phyloP scores from a whole-genome alignment of 2,888 invertebrate genomes.

The Iphiclides podalirius region DNA sequence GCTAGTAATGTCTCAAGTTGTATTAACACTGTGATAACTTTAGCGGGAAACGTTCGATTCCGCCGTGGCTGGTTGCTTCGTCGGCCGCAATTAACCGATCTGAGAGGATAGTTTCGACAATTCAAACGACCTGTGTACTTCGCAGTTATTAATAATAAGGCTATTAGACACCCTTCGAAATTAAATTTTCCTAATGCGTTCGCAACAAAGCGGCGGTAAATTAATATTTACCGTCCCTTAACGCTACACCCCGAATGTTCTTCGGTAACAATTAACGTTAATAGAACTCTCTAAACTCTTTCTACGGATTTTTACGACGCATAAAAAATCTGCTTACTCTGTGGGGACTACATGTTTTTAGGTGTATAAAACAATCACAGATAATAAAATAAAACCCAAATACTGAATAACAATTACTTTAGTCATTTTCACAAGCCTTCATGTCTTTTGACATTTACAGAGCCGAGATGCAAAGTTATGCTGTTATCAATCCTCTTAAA shows the following conservation, averaged over 20 bases:
- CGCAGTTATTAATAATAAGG: constrained; percentile 53
- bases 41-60: constrained; percentile 45
- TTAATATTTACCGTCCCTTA: constrained; percentile 47
- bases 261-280: no score
- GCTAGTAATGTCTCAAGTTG: constrained; percentile 68
- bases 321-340: no score
- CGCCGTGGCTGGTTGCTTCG: constrained; percentile 44
- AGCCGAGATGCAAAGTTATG: no score
- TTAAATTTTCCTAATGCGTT: constrained; percentile 57
- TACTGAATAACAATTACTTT: no score
- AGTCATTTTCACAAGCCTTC: no score
- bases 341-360: no score
- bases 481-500: no score
- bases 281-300: no score
- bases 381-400: no score
- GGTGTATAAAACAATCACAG: no score
- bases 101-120: constrained; percentile 65
- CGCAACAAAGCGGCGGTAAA: constrained; percentile 59
- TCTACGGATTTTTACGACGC: no score
- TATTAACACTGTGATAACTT: constrained; percentile 71
- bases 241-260: not conserved
- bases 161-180: constrained; percentile 55
- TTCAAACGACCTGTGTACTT: constrained; percentile 63
- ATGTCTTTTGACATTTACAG: no score
- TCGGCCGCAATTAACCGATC: constrained; percentile 56